Percentiles rank a stretch among this genome's conserved stretches.
Conservation (phyloP, 2,888 invertebrate genomes). For the Rhopalosiphum nymphaeae region DNA sequence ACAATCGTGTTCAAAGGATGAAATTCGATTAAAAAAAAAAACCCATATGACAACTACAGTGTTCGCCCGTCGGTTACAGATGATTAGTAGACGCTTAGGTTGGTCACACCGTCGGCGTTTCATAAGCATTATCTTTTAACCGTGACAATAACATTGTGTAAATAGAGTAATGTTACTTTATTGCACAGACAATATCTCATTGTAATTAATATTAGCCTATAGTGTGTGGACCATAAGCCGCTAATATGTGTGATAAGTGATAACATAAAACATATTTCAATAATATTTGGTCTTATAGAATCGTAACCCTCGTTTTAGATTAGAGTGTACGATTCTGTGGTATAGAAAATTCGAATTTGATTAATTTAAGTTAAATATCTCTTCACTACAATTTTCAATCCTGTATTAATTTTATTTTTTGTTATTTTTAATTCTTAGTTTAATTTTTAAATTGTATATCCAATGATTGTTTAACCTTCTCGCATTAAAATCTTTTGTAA, state of each 20-base stretch:
- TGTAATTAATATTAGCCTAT: background rate
- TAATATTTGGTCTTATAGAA: background rate
- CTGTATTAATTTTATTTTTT: background rate
- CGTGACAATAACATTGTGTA: too few relatives aligned
- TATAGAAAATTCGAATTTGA: background rate
- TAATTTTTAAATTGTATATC: background rate
- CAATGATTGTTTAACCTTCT: background rate
- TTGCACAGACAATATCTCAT: background rate
- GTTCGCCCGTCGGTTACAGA: background rate
- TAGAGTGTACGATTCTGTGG: background rate
- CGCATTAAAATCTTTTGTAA: background rate
- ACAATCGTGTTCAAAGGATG: slow-evolving; percentile 16
- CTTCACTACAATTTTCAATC: background rate
- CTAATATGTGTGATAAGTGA: background rate
- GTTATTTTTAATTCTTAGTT: background rate
- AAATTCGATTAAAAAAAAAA: slow-evolving; percentile 58
- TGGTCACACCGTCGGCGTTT: background rate
- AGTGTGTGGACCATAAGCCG: background rate
- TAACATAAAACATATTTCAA: background rate
- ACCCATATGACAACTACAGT: slow-evolving; percentile 4
- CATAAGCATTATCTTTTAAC: background rate
- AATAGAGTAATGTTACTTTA: background rate
- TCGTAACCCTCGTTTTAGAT: background rate
- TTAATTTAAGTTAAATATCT: background rate
- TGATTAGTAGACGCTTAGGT: background rate